Conservation (phyloP, 1,140 invertebrate species). For the Bombus affinis region DNA sequence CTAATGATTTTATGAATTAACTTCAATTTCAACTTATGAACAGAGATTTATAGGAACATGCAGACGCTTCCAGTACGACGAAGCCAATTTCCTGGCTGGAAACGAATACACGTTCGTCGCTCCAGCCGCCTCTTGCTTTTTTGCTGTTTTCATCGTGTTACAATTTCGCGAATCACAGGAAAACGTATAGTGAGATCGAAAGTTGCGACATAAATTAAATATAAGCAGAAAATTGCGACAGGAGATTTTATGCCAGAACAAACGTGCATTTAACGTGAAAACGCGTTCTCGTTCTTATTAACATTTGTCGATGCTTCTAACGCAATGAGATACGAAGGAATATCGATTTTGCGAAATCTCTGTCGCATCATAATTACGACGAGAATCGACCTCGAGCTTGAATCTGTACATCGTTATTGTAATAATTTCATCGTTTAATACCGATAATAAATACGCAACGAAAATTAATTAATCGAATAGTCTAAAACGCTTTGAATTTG, state of each 20-base stretch:
- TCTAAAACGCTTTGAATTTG: background rate
- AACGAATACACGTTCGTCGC: background rate
- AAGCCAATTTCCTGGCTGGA: constrained; percentile 33
- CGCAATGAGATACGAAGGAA: background rate
- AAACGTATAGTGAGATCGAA: background rate
- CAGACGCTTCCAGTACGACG: constrained; percentile 12
- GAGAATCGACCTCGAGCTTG: background rate
- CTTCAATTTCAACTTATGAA: background rate
- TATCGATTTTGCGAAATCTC: background rate
- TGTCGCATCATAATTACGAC: background rate
- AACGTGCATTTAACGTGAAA: constrained; percentile 1
- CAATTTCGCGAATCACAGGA: background rate
- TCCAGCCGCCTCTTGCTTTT: background rate
- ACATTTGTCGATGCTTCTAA: background rate
- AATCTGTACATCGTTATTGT: background rate
- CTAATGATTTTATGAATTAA: too few relatives aligned
- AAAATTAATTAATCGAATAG: constrained; percentile 30
- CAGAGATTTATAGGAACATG: background rate
- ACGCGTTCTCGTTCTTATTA: background rate
- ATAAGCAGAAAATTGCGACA: too few relatives aligned
- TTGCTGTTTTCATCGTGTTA: background rate
- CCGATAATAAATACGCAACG: background rate
- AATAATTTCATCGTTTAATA: background rate
- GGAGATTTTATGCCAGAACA: too few relatives aligned
- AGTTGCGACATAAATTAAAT: too few relatives aligned